These are phyloP conservation scores for Osedax frankpressi DNA, from an alignment of 2,888 invertebrate species.

Conservation along the genomic window DNA sequence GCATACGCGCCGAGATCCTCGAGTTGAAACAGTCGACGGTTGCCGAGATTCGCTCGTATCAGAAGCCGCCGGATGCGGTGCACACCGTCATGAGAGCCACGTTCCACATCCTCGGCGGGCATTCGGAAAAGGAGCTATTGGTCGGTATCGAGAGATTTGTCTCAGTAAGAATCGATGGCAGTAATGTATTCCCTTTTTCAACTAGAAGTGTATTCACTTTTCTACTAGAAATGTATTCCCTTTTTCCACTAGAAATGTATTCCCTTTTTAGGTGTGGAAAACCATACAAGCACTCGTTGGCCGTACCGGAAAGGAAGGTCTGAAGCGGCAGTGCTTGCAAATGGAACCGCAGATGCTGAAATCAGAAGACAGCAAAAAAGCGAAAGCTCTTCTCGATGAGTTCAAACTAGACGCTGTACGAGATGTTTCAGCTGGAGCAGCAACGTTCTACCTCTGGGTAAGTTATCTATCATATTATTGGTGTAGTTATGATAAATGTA, in stretches of 20 bases:
- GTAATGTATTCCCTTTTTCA: neutral
- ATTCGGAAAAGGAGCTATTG: slow-evolving; percentile 41
- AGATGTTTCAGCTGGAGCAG: slow-evolving; percentile 38
- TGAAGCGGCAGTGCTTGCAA: slow-evolving; percentile 36
- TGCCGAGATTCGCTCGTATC: slow-evolving; percentile 38
- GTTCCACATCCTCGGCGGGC: slow-evolving; percentile 37
- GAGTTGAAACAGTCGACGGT: slow-evolving; percentile 38
- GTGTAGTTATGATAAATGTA: neutral
- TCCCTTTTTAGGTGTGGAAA: slow-evolving; percentile 41
- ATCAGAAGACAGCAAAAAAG: slow-evolving; percentile 31
- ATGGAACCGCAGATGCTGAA: slow-evolving; percentile 33
- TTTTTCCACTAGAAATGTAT: too few species aligned
- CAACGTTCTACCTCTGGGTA: slow-evolving; percentile 42
- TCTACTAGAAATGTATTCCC: neutral
- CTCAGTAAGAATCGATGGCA: neutral
- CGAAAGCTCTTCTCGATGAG: slow-evolving; percentile 31
- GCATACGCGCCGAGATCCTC: slow-evolving; percentile 32
- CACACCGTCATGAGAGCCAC: slow-evolving; percentile 39
- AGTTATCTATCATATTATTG: slow-evolving; percentile 23
- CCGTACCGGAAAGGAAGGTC: slow-evolving; percentile 38
- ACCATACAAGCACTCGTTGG: slow-evolving; percentile 37
- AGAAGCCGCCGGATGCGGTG: slow-evolving; percentile 34
- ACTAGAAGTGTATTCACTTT: neutral
- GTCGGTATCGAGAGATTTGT: slow-evolving; percentile 28
- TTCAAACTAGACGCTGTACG: slow-evolving; percentile 35